Evolutionary conservation across 2,113 vertebrate genomes (phyloP), one percentile per base, ranked within the genome.

Genomic region (Oncorhynchus mykiss): DNA sequence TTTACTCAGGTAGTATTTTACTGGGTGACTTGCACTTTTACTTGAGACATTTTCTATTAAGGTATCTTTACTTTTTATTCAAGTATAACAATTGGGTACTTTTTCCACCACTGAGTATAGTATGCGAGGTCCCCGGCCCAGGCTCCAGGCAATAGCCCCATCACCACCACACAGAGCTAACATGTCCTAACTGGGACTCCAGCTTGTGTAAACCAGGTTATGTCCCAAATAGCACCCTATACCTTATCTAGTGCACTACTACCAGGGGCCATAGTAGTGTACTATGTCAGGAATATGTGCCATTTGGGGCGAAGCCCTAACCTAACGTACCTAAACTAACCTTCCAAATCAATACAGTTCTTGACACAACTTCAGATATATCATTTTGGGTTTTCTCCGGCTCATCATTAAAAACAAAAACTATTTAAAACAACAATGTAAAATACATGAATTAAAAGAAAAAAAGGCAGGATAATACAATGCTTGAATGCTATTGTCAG

Each of bases 351-450:
- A 91, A 90, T 92, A 31, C 31, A 81, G 81, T 89, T 88, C 79
- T 68, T 78, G 83, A 1, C 16, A 89, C 85, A 12, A 83, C 85
- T 91, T 89, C 87, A 83, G 91, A 93, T 92, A 94, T 88, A 90
- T 93, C 88, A 92, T 92, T 94, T 97, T 95, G 94, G 96, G 96
- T 93, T 60, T 96, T 93, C 88, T 94, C 92, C 92, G 91, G 91
- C 90, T 90, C 68, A 76, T 73, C 78, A 67, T 31, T 48, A 79
- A 85, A 83, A 64, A 83, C 25, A 72, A 75, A 78, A 34, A 18
- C 22, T 7, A 16, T n/a, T 34, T 34, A 34, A 34, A 34, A 34
- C 6, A 34, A 34, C 31, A 71, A 66, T 79, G 64, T 69, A 83
- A 3, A 25, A 70, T 72, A 66, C 39, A 48, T 14, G 27, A 29